Conservation (phyloP, 2,113 vertebrate genomes). For the Panthera uncia region DNA sequence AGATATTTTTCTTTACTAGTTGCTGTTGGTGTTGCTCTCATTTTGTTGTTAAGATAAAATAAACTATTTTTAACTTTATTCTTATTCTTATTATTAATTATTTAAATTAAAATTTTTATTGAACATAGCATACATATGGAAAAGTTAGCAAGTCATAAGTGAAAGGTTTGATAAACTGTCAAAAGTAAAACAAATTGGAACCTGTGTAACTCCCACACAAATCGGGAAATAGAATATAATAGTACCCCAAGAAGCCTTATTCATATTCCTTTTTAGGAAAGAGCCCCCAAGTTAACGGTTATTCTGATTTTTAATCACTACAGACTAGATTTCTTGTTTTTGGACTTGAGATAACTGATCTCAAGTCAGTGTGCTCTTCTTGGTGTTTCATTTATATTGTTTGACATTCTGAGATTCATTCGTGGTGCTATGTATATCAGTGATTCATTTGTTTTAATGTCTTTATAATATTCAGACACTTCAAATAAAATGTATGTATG, state of each 20-base stretch:
- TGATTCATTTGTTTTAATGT: neutral
- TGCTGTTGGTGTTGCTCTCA: neutral
- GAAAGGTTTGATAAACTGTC: neutral
- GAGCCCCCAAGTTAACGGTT: neutral
- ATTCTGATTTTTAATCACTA: neutral
- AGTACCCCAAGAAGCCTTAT: neutral
- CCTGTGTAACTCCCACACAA: neutral
- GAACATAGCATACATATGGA: neutral
- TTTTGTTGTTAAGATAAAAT: neutral
- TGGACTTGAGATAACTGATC: neutral
- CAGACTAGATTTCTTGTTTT: neutral
- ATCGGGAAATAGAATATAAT: neutral
- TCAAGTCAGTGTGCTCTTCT: neutral
- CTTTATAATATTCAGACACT: neutral
- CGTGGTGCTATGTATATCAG: neutral
- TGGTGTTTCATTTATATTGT: neutral
- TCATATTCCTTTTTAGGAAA: neutral
- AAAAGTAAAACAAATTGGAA: neutral
- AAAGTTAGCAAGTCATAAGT: neutral
- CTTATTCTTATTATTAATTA: neutral
- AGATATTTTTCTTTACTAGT: neutral
- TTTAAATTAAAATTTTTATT: neutral
- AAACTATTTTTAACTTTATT: neutral
- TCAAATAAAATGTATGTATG: neutral
- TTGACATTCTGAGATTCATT: neutral